phyloP scores from a whole-genome alignment of 2,797 vertebrate genomes.

The Acrocephalus scirpaceus region DNA sequence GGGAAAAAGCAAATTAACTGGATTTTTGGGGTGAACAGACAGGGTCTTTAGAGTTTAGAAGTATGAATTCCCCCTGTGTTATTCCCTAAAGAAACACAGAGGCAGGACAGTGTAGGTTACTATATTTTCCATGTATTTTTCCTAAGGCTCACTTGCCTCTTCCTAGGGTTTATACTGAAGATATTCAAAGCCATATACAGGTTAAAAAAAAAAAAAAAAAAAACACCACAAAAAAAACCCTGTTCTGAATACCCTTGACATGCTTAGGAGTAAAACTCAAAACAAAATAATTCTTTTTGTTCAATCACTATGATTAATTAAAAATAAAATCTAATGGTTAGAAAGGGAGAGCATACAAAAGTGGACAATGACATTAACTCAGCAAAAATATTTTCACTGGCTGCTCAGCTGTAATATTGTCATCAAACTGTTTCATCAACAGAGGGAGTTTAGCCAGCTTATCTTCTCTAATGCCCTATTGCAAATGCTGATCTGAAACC shows the following conservation, averaged over 20 bases:
- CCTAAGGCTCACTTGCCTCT: neutral
- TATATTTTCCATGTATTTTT: neutral
- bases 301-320: neutral
- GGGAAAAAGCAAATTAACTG: constrained; percentile 19
- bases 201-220: neutral
- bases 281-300: neutral
- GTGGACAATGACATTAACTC: neutral
- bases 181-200: neutral
- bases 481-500: neutral
- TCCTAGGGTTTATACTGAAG: neutral
- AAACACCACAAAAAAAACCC: too few species aligned
- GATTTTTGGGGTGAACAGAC: neutral
- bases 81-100: neutral
- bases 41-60: neutral
- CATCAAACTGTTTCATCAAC: neutral
- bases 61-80: neutral
- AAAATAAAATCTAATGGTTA: neutral
- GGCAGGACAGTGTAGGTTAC: neutral
- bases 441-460: neutral
- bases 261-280: neutral
- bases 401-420: neutral
- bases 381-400: neutral
- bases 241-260: neutral
- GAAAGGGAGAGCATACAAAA: neutral
- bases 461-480: neutral